phyloP scores from a whole-genome alignment of 2,888 invertebrate species.

The Anodontia alba region DNA sequence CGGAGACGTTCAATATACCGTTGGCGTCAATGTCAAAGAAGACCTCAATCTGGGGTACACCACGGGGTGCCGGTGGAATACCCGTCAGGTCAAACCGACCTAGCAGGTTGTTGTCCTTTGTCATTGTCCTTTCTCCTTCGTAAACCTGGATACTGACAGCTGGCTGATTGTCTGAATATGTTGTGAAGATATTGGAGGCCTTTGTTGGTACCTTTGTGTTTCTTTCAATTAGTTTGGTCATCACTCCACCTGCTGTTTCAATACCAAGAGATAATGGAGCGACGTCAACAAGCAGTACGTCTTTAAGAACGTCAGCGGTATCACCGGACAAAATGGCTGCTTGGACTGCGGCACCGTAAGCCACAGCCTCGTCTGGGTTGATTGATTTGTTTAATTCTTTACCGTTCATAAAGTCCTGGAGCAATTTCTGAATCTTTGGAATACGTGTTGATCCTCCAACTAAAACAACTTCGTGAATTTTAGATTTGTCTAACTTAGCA shows the following conservation, averaged over 20 bases:
- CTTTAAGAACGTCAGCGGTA: conserved; percentile 89
- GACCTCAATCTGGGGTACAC: conserved; percentile 86
- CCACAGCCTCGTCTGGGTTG: conserved; percentile 99
- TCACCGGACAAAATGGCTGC: conserved; percentile 90
- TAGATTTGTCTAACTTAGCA: conserved; percentile 91
- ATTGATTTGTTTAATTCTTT: conserved; percentile 98
- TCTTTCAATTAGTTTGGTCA: conserved; percentile 75
- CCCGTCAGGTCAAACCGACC: conserved; percentile 79
- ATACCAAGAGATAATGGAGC: conserved; percentile 85
- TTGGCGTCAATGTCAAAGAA: conserved; percentile 95
- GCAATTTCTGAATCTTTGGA: conserved; percentile 97
- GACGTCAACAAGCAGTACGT: conserved; percentile 91
- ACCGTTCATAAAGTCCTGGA: conserved; percentile 88
- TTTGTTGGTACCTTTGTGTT: conserved; percentile 83
- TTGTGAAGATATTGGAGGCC: conserved; percentile 88
- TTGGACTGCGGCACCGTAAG: conserved; percentile 87
- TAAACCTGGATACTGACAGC: conserved; percentile 87
- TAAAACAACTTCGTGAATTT: conserved; percentile 89
- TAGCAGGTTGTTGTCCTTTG: conserved; percentile 93
- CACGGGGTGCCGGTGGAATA: conserved; percentile 81
- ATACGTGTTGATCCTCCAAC: conserved; percentile 97
- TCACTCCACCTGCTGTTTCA: conserved; percentile 87
- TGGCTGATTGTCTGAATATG: conserved; percentile 94
- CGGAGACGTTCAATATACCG: conserved; percentile 88
- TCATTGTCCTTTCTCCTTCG: conserved; percentile 97